Conservation (phyloP, 2,113 vertebrate species). For the Ailuropoda melanoleuca region DNA sequence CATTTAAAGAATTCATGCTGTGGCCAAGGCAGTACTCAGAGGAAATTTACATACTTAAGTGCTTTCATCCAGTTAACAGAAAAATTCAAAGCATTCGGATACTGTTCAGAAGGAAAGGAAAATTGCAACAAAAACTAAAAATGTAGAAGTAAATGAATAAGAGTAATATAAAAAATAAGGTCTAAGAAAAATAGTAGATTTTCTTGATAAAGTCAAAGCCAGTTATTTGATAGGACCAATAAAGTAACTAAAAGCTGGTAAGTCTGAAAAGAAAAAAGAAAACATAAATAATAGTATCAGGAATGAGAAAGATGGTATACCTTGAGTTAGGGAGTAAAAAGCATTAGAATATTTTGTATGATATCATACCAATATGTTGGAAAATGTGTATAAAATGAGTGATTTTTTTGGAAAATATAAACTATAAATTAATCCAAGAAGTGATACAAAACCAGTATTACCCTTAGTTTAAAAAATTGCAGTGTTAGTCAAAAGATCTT, state of each 20-base stretch:
- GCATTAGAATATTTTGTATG: background rate
- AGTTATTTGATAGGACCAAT: background rate
- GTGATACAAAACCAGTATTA: background rate
- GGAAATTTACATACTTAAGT: background rate
- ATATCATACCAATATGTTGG: background rate
- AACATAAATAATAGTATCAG: background rate
- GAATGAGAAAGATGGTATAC: background rate
- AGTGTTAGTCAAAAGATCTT: background rate
- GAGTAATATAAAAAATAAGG: background rate
- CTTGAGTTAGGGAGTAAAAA: background rate
- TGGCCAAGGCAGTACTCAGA: background rate
- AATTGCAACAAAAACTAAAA: background rate
- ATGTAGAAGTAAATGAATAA: background rate
- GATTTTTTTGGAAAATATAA: background rate
- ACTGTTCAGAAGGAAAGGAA: background rate
- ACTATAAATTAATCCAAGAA: background rate
- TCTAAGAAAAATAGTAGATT: background rate
- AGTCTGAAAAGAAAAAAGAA: background rate
- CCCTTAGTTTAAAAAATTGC: background rate
- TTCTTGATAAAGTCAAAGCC: background rate
- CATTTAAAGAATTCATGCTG: constrained; percentile 29
- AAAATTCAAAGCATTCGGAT: background rate
- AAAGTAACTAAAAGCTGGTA: background rate
- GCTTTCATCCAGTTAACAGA: background rate
- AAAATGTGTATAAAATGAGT: background rate